Evolutionary conservation across 2,888 invertebrate genomes (phyloP), one percentile per base, ranked within the genome.

Genomic region (Tetropium fuscum): DNA sequence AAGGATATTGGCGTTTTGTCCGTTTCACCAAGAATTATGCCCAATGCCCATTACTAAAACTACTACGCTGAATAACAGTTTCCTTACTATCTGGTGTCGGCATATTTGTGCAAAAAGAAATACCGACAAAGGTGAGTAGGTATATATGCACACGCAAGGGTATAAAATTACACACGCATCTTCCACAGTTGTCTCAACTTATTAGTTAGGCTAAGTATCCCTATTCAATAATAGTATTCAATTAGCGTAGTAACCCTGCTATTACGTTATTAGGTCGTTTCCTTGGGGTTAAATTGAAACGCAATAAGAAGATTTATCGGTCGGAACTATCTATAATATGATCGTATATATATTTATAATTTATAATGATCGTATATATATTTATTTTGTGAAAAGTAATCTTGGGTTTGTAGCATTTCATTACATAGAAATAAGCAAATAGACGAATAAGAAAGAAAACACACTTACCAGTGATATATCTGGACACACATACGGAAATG

Each of bases 241-340:
- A 66, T 70, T 68, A 68, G 57, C 11, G 38, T 40, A 51, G 20
- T 44, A 27, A 59, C 63, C 66, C 70, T 68, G 60, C 66, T 60
- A 70, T 70, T 70, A 70, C 63, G 13, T 68, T 60, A 70, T 70
- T 70, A 70, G 64, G 13, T 22, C 25, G 8, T 22, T 5, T 15
- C 15, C 18, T 19, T 11, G n/a, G 8, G 22, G 11, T 19, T 20
- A 41, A 32, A 8, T 10, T 32, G 8, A 27, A 27, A 16, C 38
- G 38, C 38, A 16, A 6, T n/a, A 19, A 11, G n/a, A 4, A 11
- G 20, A 20, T 41, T 41, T 41, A 41, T 41, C 19, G 19, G 11
- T n/a, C n/a, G n/a, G n/a, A n/a, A n/a, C n/a, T n/a, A n/a, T n/a
- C n/a, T n/a, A n/a, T n/a, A n/a, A n/a, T n/a, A n/a, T n/a, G n/a